Evolutionary conservation across 2,888 invertebrate genomes (phyloP).

Genomic region (Aspidapion aeneum): DNA sequence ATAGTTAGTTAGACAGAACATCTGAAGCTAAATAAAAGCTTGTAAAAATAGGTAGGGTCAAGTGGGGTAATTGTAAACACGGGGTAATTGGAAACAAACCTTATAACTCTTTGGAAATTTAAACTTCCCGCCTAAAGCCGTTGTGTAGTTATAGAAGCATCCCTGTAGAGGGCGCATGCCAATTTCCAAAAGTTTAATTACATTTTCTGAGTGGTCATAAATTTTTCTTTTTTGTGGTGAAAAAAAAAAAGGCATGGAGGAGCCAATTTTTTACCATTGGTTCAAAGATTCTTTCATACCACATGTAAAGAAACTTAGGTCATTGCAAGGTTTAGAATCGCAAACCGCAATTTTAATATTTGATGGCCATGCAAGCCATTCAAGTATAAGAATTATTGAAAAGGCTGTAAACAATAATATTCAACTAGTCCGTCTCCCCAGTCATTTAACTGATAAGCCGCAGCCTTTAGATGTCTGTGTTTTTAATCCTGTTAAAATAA

Average conservation of each 20-base stretch:
- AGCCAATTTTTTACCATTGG: constrained; percentile 28
- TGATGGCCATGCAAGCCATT: constrained; percentile 21
- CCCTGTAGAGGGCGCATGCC: background rate
- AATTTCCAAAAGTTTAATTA: background rate
- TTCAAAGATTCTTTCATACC: constrained; percentile 17
- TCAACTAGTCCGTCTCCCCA: constrained; percentile 20
- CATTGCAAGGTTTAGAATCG: constrained; percentile 4
- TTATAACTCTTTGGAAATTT: background rate
- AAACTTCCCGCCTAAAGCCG: too few species aligned
- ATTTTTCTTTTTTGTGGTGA: background rate
- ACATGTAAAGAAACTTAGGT: constrained; percentile 12
- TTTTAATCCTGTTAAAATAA: constrained; percentile 6
- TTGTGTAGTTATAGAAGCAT: too few species aligned
- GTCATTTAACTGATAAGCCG: constrained; percentile 26
- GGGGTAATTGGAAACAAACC: background rate
- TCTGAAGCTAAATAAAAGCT: too few species aligned
- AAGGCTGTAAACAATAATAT: constrained; percentile 21
- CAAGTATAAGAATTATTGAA: constrained; percentile 22
- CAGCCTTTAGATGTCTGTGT: constrained; percentile 21
- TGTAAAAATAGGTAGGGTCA: too few species aligned
- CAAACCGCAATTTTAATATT: constrained; percentile 13
- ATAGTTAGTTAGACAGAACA: too few species aligned
- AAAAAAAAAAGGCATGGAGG: constrained; percentile 32
- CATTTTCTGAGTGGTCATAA: background rate
- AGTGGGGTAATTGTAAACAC: background rate